Conservation (phyloP, 2,113 vertebrate genomes). For the Gobiocypris rarus region DNA sequence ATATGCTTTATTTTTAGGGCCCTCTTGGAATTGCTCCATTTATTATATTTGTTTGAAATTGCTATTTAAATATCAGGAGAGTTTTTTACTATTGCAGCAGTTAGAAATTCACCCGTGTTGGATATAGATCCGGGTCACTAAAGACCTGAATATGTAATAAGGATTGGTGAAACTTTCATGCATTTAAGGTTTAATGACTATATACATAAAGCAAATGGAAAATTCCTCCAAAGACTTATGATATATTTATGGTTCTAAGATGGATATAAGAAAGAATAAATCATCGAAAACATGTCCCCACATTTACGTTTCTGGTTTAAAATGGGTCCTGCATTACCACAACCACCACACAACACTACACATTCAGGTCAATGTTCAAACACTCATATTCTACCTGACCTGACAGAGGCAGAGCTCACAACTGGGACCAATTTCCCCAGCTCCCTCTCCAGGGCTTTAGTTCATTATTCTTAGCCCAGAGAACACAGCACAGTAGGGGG, state of each 20-base stretch:
- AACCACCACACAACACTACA: not conserved
- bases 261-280: not conserved
- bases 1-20: too few species aligned
- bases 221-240: not conserved
- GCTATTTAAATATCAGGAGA: too few species aligned
- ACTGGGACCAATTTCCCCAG: conserved; percentile 44
- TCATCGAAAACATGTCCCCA: not conserved
- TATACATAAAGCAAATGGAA: not conserved
- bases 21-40: too few species aligned
- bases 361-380: conserved; percentile 34
- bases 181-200: not conserved
- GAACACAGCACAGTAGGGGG: conserved; percentile 18
- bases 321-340: conserved; percentile 1
- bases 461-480: conserved; percentile 49
- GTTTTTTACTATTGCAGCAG: too few species aligned
- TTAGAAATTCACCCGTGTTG: too few species aligned
- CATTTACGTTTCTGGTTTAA: not conserved
- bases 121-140: too few species aligned
- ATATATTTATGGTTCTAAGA: not conserved
- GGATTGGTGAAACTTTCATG: too few species aligned
- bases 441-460: conserved; percentile 40
- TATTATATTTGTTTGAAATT: too few species aligned
- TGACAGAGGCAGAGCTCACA: conserved; percentile 32
- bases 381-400: conserved; percentile 20
- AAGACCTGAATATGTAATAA: too few species aligned